Percentiles rank a stretch among this genome's conserved stretches.
Evolutionary conservation across 2,888 invertebrate genomes (phyloP).

Genomic region (Spialia ferax): DNA sequence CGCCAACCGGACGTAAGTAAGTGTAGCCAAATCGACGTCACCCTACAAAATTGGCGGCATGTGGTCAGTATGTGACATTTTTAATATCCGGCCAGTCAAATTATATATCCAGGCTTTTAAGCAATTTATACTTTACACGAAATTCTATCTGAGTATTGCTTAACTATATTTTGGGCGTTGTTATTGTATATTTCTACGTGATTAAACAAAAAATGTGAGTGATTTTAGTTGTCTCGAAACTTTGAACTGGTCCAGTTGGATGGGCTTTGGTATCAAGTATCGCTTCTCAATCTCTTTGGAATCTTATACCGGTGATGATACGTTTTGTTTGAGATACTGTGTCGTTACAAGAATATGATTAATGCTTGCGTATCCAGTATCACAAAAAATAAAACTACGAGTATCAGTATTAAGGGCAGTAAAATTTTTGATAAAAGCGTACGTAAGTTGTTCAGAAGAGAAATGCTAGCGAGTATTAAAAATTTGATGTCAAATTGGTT

Average conservation of each 20-base stretch:
- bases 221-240: not conserved
- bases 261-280: not conserved
- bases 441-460: too few species aligned
- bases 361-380: constrained; percentile 2
- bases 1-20: constrained; percentile 23
- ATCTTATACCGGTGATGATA: constrained; percentile 15
- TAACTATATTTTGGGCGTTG: too few species aligned
- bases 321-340: constrained; percentile 10
- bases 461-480: too few species aligned
- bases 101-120: not conserved
- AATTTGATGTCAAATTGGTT: not conserved
- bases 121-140: not conserved
- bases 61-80: constrained; percentile 2
- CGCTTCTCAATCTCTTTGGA: not conserved
- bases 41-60: constrained; percentile 6
- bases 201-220: not conserved
- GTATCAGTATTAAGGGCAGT: too few species aligned
- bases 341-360: not conserved
- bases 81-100: constrained; percentile 18
- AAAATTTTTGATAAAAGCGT: too few species aligned
- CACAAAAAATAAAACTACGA: not conserved
- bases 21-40: constrained; percentile 19
- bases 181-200: not conserved
- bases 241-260: not conserved
- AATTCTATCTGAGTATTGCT: not conserved